Percentiles rank a stretch among this genome's conserved stretches.
Conservation (phyloP, 2,888 invertebrate species). For the Strigamia maritima region DNA sequence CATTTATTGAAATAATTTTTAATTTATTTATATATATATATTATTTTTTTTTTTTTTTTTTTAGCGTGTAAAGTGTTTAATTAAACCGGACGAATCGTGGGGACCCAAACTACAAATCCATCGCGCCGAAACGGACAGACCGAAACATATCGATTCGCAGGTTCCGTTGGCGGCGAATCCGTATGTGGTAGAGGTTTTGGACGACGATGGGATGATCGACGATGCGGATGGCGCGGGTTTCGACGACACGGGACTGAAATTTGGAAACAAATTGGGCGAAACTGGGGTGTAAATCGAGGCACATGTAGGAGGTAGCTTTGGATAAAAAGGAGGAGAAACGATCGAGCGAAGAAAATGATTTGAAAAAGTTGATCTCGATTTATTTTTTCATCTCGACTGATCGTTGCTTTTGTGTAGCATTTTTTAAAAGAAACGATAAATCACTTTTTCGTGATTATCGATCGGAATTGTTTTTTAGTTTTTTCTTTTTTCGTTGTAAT, state of each 20-base stretch:
- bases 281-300: constrained; percentile 7
- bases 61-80: constrained; percentile 48
- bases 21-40: too few species aligned
- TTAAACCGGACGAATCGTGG: constrained; percentile 49
- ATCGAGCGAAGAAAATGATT: neutral
- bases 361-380: neutral
- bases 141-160: constrained; percentile 48
- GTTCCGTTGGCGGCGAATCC: constrained; percentile 40
- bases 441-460: neutral
- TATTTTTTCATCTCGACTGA: neutral
- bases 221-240: neutral
- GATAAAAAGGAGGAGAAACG: neutral
- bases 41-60: constrained; percentile 38
- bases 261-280: constrained; percentile 15
- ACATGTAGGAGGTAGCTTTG: neutral
- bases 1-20: too few species aligned
- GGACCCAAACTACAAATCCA: constrained; percentile 49
- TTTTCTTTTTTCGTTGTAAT: neutral
- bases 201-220: constrained; percentile 37
- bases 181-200: constrained; percentile 36
- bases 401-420: neutral
- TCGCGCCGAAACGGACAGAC: constrained; percentile 46
- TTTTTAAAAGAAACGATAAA: neutral
- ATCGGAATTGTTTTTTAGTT: neutral
- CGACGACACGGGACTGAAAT: constrained; percentile 31